Percentiles rank a stretch among this genome's conserved stretches.
Conservation (phyloP, 2,797 vertebrate genomes). For the Enteromius afrohamiltoni region DNA sequence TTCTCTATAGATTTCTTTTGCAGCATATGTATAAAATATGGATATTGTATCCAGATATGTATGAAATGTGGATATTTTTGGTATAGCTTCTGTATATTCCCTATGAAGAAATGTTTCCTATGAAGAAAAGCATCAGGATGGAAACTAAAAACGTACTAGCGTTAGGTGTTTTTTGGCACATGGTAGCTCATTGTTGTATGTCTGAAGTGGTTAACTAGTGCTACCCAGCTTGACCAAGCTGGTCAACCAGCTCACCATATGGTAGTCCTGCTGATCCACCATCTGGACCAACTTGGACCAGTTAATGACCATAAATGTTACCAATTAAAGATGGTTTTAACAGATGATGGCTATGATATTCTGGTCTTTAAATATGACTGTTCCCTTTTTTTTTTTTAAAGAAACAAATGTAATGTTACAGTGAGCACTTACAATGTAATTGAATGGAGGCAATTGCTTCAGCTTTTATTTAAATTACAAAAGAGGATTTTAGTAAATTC, state of each 20-base stretch:
- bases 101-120: not conserved
- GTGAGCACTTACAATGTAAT: not conserved
- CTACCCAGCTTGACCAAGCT: conserved; percentile 36
- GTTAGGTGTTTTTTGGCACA: conserved; percentile 21
- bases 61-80: conserved; percentile 23
- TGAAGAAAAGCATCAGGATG: not conserved
- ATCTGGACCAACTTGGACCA: conserved; percentile 25
- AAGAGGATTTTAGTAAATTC: not conserved
- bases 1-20: not conserved
- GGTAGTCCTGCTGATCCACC: conserved; percentile 32
- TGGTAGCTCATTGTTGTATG: not conserved
- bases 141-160: not conserved
- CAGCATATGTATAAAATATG: not conserved
- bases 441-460: not conserved
- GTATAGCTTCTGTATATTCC: not conserved
- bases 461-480: not conserved
- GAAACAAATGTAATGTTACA: not conserved
- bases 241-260: conserved; percentile 18
- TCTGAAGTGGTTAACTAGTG: not conserved
- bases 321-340: not conserved
- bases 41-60: too few relatives aligned
- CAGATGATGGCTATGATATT: not conserved
- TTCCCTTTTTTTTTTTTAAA: not conserved
- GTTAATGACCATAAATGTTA: conserved; percentile 27
- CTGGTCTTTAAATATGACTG: not conserved